phyloP scores from a whole-genome alignment of 2,113 vertebrate species.

The Catagonus wagneri region DNA sequence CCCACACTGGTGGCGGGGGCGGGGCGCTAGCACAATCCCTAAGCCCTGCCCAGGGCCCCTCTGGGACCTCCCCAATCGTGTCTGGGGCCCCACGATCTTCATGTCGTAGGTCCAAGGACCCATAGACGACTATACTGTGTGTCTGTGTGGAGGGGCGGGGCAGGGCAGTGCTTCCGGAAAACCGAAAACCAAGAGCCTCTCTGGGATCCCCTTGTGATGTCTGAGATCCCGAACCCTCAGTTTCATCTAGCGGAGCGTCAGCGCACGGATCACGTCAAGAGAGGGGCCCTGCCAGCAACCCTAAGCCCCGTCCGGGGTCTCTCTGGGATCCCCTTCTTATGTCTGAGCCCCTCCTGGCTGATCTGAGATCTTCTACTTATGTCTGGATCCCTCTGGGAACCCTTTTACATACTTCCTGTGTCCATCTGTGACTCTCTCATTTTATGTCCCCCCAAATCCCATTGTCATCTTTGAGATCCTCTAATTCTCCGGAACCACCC shows the following conservation, averaged over 20 bases:
- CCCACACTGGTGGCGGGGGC: background rate
- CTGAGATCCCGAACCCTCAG: background rate
- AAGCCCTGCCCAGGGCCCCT: slow-evolving; percentile 55
- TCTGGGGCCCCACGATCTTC: background rate
- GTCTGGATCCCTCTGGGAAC: background rate
- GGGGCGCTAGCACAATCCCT: slow-evolving; percentile 42
- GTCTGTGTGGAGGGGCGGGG: background rate
- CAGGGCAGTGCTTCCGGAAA: background rate
- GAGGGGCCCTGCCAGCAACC: background rate
- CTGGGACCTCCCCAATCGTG: background rate
- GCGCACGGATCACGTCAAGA: background rate
- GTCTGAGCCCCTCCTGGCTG: background rate
- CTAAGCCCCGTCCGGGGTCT: background rate
- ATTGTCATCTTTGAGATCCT: background rate
- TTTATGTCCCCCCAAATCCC: slow-evolving; percentile 30
- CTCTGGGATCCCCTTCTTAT: background rate
- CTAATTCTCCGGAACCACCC: background rate
- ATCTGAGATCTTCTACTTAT: background rate
- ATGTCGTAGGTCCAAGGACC: background rate
- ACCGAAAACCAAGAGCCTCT: background rate
- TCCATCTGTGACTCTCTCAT: background rate
- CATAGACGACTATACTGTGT: background rate
- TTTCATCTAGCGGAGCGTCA: background rate
- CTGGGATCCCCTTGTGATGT: background rate
- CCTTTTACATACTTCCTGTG: background rate